phyloP scores from a whole-genome alignment of 2,113 vertebrate genomes.

The Ceyx margarethae region DNA sequence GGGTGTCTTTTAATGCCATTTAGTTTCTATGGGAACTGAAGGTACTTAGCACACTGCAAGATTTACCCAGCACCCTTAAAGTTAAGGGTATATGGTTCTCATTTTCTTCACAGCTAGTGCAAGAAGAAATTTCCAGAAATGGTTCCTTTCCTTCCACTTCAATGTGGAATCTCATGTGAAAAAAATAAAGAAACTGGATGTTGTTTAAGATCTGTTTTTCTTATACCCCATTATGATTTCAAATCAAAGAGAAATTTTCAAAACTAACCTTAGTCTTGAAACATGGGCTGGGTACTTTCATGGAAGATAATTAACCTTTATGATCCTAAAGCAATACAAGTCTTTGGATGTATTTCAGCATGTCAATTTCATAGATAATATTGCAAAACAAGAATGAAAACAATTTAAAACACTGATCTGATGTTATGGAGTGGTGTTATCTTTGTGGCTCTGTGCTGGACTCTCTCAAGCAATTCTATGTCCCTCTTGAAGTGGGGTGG shows the following conservation, averaged over 20 bases:
- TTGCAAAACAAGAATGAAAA: neutral
- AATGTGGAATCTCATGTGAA: neutral
- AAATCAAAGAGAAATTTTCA: neutral
- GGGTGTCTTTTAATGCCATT: constrained; percentile 6
- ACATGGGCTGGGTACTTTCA: neutral
- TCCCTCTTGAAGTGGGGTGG: too few relatives aligned
- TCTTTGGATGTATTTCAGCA: neutral
- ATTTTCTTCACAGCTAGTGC: neutral
- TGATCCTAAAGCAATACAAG: neutral
- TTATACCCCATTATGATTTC: neutral
- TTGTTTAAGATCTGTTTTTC: neutral
- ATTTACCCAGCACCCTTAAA: neutral
- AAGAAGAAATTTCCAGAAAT: neutral
- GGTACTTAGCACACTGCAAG: neutral
- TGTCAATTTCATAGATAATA: neutral
- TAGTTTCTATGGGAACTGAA: constrained; percentile 35
- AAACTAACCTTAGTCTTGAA: neutral
- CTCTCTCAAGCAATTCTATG: too few relatives aligned
- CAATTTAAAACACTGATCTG: neutral
- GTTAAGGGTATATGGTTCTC: neutral
- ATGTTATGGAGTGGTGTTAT: neutral
- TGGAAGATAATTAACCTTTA: neutral
- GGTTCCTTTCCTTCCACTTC: neutral
- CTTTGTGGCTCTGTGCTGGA: too few relatives aligned
- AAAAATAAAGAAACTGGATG: neutral